Evolutionary conservation across 2,888 invertebrate genomes (phyloP).

Genomic region (Melipona bicolor): DNA sequence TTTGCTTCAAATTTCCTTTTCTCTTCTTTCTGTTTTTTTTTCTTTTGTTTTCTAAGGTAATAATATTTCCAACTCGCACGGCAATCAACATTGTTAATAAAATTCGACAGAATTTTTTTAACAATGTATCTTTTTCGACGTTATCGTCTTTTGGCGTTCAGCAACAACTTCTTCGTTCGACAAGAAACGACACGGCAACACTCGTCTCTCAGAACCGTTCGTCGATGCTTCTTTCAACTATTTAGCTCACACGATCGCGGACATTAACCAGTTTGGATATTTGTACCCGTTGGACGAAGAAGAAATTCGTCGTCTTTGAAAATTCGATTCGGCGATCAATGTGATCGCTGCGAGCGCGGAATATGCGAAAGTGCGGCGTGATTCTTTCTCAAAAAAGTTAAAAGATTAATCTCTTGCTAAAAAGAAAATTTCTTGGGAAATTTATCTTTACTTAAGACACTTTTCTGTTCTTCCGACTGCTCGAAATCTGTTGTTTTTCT

Average conservation of each 20-base stretch:
- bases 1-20: too few relatives aligned
- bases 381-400: not conserved
- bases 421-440: not conserved
- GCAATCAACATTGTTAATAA: not conserved
- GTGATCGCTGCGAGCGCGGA: not conserved
- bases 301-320: not conserved
- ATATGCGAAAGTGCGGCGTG: not conserved
- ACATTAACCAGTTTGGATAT: slow-evolving; percentile 9
- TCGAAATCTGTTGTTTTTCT: too few relatives aligned
- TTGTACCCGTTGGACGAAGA: slow-evolving; percentile 27
- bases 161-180: too few relatives aligned
- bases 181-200: not conserved
- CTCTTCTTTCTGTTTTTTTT: not conserved
- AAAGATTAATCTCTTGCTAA: too few relatives aligned
- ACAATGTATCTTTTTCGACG: too few relatives aligned
- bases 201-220: not conserved
- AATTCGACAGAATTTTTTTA: not conserved
- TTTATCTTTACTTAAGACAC: not conserved
- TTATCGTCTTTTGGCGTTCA: too few relatives aligned
- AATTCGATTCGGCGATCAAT: not conserved
- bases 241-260: slow-evolving; percentile 11
- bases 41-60: not conserved
- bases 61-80: not conserved
- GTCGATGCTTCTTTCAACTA: slow-evolving; percentile 8
- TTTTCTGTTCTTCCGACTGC: too few relatives aligned